A percentile compares a stretch with the other conserved stretches of the same genome.
These are phyloP conservation scores for Solea senegalensis DNA, from an alignment of 2,113 vertebrate species.

Conservation along the genomic window DNA sequence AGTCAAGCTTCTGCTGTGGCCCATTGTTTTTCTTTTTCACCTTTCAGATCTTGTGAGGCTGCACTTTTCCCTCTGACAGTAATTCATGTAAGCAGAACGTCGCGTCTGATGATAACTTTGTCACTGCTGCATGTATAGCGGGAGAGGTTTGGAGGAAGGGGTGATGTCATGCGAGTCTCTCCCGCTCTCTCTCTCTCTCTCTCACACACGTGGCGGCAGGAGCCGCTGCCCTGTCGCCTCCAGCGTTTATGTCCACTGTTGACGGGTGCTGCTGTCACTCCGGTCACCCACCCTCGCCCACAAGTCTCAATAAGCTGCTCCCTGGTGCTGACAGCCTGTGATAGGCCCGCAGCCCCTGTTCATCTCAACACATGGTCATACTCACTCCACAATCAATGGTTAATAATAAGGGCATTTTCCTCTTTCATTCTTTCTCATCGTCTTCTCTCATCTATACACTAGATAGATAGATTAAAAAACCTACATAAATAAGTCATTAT, in stretches of 20 bases:
- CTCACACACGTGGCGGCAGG: conserved; percentile 33
- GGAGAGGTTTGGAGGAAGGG: conserved; percentile 5
- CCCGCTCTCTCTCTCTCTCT: neutral
- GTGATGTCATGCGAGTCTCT: conserved; percentile 45
- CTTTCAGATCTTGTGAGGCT: conserved; percentile 16
- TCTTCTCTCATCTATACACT: too few relatives aligned
- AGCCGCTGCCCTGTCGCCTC: conserved; percentile 53
- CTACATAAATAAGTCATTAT: too few relatives aligned
- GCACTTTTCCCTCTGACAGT: conserved; percentile 39
- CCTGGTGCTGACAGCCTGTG: conserved; percentile 43
- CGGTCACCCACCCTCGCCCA: conserved; percentile 16
- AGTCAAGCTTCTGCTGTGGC: conserved; percentile 14
- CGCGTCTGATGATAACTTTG: conserved; percentile 53
- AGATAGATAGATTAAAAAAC: too few relatives aligned
- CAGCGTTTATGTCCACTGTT: conserved; percentile 23
- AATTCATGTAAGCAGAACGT: conserved; percentile 37
- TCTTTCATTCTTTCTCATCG: too few relatives aligned
- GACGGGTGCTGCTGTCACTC: conserved; percentile 57
- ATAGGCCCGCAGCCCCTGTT: conserved; percentile 41
- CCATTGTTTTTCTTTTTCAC: conserved; percentile 25
- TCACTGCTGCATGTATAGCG: conserved; percentile 16
- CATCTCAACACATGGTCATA: conserved; percentile 49
- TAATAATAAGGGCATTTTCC: neutral
- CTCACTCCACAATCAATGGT: conserved; percentile 4
- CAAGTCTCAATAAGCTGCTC: conserved; percentile 20